Percentiles rank a stretch among this genome's conserved stretches.
Conservation (phyloP, 1,140 invertebrate genomes). For the Sitobion miscanthi region DNA sequence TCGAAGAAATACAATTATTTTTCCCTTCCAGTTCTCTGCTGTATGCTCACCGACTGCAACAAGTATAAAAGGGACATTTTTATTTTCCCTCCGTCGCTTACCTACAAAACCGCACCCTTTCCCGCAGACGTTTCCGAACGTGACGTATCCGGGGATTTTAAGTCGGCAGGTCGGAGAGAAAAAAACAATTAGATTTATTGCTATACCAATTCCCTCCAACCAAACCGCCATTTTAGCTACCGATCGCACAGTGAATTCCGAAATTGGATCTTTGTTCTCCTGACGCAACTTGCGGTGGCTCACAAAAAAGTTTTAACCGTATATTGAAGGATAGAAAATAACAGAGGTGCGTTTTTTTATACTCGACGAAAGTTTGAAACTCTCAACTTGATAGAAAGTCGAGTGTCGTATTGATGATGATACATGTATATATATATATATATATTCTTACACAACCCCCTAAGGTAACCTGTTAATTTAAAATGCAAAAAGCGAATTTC, state of each 20-base stretch:
- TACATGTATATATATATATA: neutral
- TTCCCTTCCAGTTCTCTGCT: neutral
- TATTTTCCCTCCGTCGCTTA: slow-evolving; percentile 38
- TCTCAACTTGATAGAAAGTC: slow-evolving; percentile 30
- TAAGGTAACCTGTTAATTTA: slow-evolving; percentile 50
- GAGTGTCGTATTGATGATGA: slow-evolving; percentile 23
- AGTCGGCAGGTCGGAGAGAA: slow-evolving; percentile 32
- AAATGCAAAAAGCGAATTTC: slow-evolving; percentile 27
- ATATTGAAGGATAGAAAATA: slow-evolving; percentile 18
- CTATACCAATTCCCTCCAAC: slow-evolving; percentile 40
- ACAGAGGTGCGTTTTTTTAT: slow-evolving; percentile 25
- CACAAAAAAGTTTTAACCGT: slow-evolving; percentile 33
- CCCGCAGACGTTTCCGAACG: slow-evolving; percentile 43
- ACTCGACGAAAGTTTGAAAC: slow-evolving; percentile 36
- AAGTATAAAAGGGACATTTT: slow-evolving; percentile 55
- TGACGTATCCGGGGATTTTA: slow-evolving; percentile 42
- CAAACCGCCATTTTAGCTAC: slow-evolving; percentile 34
- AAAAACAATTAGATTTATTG: slow-evolving; percentile 57
- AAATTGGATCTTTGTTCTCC: slow-evolving; percentile 52
- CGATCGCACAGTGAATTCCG: slow-evolving; percentile 38
- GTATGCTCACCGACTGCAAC: slow-evolving; percentile 39
- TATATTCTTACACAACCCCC: slow-evolving; percentile 3
- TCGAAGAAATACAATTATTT: slow-evolving; percentile 56
- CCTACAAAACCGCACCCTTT: slow-evolving; percentile 18
- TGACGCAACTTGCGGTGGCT: neutral